phyloP scores from a whole-genome alignment of 2,113 vertebrate genomes.

The Notarius quadriscutis region DNA sequence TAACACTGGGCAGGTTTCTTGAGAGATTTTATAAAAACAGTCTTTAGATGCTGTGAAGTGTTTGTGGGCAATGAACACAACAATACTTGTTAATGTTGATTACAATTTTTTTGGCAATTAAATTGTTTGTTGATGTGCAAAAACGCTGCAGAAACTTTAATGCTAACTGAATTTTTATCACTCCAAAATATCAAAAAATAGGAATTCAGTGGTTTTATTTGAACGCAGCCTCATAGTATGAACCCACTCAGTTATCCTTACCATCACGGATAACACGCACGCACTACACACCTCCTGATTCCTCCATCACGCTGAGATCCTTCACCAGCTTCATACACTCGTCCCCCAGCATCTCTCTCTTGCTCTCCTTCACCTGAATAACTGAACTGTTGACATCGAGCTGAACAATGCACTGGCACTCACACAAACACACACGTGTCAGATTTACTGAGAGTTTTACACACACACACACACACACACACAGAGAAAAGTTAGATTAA shows the following conservation, averaged over 20 bases:
- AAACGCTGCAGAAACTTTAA: background rate
- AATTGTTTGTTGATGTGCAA: background rate
- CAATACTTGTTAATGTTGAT: background rate
- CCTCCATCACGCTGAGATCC: constrained; percentile 1
- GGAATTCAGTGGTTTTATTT: no score
- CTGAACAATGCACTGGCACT: background rate
- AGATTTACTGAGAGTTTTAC: background rate
- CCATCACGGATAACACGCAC: background rate
- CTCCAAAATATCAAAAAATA: no score
- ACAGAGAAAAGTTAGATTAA: background rate
- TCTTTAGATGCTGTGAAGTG: no score
- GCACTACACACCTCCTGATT: background rate
- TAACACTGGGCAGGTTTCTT: no score
- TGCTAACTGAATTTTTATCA: no score
- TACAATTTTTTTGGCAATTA: background rate
- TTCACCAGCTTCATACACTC: constrained; percentile 1
- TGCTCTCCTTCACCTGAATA: background rate
- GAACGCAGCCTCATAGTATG: no score
- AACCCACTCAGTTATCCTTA: no score
- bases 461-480: constrained; percentile 20
- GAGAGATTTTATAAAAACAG: no score
- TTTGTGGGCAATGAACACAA: no score
- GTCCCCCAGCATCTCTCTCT: background rate
- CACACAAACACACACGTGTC: background rate
- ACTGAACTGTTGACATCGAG: background rate